These are phyloP conservation scores for Mareca penelope DNA, from an alignment of 2,797 vertebrate species.

Conservation along the genomic window DNA sequence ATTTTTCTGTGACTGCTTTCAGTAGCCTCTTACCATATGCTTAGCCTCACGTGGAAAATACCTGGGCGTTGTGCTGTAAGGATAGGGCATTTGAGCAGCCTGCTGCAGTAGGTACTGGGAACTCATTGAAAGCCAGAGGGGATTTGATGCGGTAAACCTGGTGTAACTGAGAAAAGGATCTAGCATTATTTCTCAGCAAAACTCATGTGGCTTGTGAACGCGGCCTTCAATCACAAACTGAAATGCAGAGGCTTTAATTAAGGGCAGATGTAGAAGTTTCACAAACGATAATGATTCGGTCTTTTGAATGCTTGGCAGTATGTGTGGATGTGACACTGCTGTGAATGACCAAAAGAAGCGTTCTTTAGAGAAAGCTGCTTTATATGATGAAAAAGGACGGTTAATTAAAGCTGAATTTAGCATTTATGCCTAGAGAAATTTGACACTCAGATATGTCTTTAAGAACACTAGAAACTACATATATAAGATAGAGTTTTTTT, in stretches of 20 bases:
- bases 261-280: background rate
- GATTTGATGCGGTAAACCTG: background rate
- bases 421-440: background rate
- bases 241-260: background rate
- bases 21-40: background rate
- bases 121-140: background rate
- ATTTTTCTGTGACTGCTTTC: background rate
- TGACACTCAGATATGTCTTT: background rate
- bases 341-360: background rate
- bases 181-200: background rate
- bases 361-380: background rate
- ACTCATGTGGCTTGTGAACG: background rate
- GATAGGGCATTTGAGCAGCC: background rate
- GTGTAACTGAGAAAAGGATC: background rate
- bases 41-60: background rate
- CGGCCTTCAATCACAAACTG: background rate
- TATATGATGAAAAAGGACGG: background rate
- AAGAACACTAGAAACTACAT: background rate
- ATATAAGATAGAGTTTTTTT: no score
- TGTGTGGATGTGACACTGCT: background rate
- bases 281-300: background rate
- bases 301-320: background rate
- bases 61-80: background rate
- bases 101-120: background rate
- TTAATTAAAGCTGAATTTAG: constrained; percentile 16